Evolutionary conservation across 1,140 invertebrate genomes (phyloP), one percentile per base, ranked within the genome.

Genomic region (Trichonephila inaurata): DNA sequence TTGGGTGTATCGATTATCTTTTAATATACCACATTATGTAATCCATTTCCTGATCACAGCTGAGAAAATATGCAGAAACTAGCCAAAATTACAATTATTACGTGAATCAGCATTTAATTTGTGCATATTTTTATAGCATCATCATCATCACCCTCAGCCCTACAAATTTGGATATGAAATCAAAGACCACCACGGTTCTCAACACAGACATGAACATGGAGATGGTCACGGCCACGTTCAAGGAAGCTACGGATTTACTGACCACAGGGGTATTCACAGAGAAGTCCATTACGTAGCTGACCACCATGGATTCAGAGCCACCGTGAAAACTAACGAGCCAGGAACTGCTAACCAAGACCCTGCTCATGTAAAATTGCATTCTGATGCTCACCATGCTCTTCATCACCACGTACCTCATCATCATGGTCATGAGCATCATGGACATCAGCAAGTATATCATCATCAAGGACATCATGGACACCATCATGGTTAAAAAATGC

Each of bases 281-380:
- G 72, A 90, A 24, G 94, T 95, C 40, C 77, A 91, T 2, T 95
- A 95, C 85, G 77, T 82, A 19, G 94, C 94, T 51, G 94, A 95
- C 82, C 51, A 94, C 14, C 64, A 64, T n/a, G 94, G 94, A 19
- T 95, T 94, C 94, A 62, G 93, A 19, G 94, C 94, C 64, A 44
- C 51, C 12, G 94, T 95, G 6, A 88, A 87, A 24, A 95, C 89
- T 21, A 95, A 95, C 66, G 94, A 95, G 61, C 92, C 93, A 28
- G 94, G 94, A 93, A 94, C 94, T 3, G 90, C 90, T 51, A 82
- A 82, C 28, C 90, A 91, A 33, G 81, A 91, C 40, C 90, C 90
- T 7, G 90, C 90, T 14, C 19, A 40, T 24, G 90, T 91, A 0
- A 62, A 91, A 19, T 5, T 91, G 4, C 51, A 91, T n/a, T 91